Evolutionary conservation across 2,797 vertebrate species (phyloP).

Genomic region (Takifugu ocellatus): DNA sequence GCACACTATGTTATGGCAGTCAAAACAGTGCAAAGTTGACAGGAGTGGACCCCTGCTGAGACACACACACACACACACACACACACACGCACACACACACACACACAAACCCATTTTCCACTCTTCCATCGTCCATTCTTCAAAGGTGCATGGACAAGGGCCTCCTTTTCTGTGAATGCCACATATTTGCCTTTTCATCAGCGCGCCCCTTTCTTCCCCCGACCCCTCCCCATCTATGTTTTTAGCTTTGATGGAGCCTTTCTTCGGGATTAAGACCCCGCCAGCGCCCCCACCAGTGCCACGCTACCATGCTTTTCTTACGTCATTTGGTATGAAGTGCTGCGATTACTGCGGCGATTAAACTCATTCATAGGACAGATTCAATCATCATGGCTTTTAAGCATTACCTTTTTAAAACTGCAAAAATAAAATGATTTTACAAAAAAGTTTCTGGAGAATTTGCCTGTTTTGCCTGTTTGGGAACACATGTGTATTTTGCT

Average conservation of each 20-base stretch:
- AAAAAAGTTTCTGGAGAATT: too few relatives aligned
- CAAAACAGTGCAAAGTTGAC: slow-evolving; percentile 81
- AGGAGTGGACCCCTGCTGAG: slow-evolving; percentile 62
- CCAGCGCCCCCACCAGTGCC: slow-evolving; percentile 18
- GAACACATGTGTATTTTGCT: too few relatives aligned
- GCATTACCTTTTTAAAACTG: neutral
- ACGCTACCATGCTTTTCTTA: slow-evolving; percentile 52
- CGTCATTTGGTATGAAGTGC: slow-evolving; percentile 62
- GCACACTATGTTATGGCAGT: slow-evolving; percentile 84
- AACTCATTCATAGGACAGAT: slow-evolving; percentile 64
- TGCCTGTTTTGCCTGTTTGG: too few relatives aligned
- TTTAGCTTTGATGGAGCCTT: slow-evolving; percentile 83
- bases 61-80: slow-evolving; percentile 1
- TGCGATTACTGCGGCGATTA: slow-evolving; percentile 79
- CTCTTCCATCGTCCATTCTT: slow-evolving; percentile 47
- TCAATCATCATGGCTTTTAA: slow-evolving; percentile 39
- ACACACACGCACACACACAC: slow-evolving; percentile 23
- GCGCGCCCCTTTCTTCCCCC: slow-evolving; percentile 38
- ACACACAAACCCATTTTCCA: slow-evolving; percentile 20
- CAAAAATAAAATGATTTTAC: too few relatives aligned
- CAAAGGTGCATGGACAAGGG: slow-evolving; percentile 69
- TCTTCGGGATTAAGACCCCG: slow-evolving; percentile 73
- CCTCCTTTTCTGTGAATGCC: slow-evolving; percentile 69
- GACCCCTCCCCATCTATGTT: slow-evolving; percentile 65
- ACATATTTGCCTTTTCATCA: slow-evolving; percentile 71